phyloP scores from a whole-genome alignment of 2,113 vertebrate genomes.

The Seriola aureovittata region DNA sequence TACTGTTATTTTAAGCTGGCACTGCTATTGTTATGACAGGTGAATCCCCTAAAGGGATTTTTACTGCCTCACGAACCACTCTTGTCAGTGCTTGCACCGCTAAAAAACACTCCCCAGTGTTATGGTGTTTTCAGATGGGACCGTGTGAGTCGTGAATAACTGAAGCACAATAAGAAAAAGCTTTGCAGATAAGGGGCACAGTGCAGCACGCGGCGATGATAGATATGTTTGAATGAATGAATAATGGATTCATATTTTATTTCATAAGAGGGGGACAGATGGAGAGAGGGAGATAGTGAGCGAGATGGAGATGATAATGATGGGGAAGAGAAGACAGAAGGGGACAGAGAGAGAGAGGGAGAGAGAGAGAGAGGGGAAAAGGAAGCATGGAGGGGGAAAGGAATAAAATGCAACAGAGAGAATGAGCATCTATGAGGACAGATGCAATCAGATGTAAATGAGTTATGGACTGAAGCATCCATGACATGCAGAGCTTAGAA shows the following conservation, averaged over 20 bases:
- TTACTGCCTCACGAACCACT: conserved; percentile 72
- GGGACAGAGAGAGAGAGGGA: background rate
- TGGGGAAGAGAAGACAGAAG: conserved; percentile 30
- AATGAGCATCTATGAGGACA: conserved; percentile 51
- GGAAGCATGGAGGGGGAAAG: conserved; percentile 19
- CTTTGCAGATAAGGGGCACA: conserved; percentile 63
- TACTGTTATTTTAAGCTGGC: conserved; percentile 74
- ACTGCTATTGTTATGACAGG: conserved; percentile 75
- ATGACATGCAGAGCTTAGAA: conserved; percentile 43
- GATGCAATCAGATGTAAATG: conserved; percentile 53
- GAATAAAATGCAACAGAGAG: conserved; percentile 49
- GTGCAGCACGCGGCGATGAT: conserved; percentile 56
- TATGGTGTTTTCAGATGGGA: conserved; percentile 70
- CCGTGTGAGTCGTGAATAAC: conserved; percentile 65
- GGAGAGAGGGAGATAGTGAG: conserved; percentile 70
- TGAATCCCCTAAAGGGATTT: conserved; percentile 76
- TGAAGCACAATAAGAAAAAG: conserved; percentile 64
- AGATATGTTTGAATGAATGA: conserved; percentile 78
- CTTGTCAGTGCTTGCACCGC: conserved; percentile 69
- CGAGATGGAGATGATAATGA: conserved; percentile 75
- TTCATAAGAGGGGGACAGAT: conserved; percentile 77
- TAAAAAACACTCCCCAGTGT: conserved; percentile 66
- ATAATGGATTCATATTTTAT: conserved; percentile 78
- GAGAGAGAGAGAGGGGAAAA: conserved; percentile 15
- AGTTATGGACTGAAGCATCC: conserved; percentile 78